Evolutionary conservation across 1,140 invertebrate genomes (phyloP).

Genomic region (Trinorchestia longiramus): DNA sequence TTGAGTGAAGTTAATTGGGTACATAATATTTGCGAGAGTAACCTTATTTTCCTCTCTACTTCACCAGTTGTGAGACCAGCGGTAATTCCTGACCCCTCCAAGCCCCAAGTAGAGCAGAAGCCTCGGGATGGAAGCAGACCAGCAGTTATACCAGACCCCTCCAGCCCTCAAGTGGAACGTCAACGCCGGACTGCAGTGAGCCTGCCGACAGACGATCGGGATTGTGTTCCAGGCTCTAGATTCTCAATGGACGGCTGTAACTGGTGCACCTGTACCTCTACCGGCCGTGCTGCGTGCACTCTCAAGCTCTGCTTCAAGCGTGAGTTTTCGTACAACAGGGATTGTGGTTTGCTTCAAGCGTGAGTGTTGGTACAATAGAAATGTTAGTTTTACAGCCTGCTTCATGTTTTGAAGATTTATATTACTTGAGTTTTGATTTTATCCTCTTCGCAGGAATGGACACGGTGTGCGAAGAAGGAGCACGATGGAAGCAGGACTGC

Average conservation of each 20-base stretch:
- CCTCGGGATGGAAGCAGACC: background rate
- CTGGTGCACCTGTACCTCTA: slow-evolving; percentile 38
- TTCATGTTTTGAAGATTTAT: too few species aligned
- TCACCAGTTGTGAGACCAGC: background rate
- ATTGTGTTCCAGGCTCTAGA: slow-evolving; percentile 40
- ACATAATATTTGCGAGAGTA: too few species aligned
- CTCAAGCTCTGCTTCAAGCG: slow-evolving; percentile 51
- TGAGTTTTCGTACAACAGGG: background rate
- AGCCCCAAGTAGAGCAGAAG: background rate
- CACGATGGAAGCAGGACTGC: slow-evolving; percentile 54
- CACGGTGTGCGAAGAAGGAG: slow-evolving; percentile 28
- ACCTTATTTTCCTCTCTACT: too few species aligned
- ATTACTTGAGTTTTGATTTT: too few species aligned
- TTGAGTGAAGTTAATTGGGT: background rate
- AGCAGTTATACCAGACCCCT: slow-evolving; percentile 6
- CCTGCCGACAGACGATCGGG: background rate
- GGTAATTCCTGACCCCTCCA: background rate
- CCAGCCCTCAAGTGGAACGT: background rate
- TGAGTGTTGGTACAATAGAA: background rate
- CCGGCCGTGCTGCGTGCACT: slow-evolving; percentile 25
- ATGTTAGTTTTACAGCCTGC: too few species aligned
- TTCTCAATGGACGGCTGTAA: slow-evolving; percentile 44
- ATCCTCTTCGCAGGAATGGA: background rate
- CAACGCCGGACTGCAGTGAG: background rate
- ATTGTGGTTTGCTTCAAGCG: background rate